phyloP scores from a whole-genome alignment of 2,888 invertebrate genomes.

The Tuberolachnus salignus region DNA sequence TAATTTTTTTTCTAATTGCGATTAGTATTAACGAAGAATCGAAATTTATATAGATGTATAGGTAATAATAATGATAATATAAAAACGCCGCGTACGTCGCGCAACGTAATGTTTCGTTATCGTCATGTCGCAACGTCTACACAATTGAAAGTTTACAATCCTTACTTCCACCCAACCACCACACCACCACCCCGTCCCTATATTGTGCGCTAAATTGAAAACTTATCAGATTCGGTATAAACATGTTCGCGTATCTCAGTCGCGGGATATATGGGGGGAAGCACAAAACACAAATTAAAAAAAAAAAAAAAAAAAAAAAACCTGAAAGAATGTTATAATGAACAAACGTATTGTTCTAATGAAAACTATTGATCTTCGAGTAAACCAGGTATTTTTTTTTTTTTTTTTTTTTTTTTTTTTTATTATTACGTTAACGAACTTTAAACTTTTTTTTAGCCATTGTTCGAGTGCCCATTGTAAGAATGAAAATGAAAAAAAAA shows the following conservation, averaged over 20 bases:
- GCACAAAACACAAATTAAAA: slow-evolving; percentile 18
- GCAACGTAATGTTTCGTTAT: slow-evolving; percentile 34
- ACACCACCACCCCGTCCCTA: not conserved
- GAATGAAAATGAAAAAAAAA: slow-evolving; percentile 40
- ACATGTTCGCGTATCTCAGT: slow-evolving; percentile 3
- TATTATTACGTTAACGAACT: slow-evolving; percentile 52
- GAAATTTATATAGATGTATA: slow-evolving; percentile 20
- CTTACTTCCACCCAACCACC: not conserved
- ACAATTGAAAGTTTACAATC: slow-evolving; percentile 29
- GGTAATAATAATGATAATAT: too few species aligned
- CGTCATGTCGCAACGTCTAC: slow-evolving; percentile 22
- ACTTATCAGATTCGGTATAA: slow-evolving; percentile 52
- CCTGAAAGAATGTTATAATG: slow-evolving; percentile 43
- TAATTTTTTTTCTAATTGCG: too few species aligned
- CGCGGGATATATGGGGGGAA: not conserved
- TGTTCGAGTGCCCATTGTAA: slow-evolving; percentile 49
- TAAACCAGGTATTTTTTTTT: slow-evolving; percentile 32
- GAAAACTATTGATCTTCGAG: slow-evolving; percentile 53
- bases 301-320: slow-evolving; percentile 19
- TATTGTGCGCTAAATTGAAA: slow-evolving; percentile 52
- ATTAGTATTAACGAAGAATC: slow-evolving; percentile 4
- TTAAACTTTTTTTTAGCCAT: slow-evolving; percentile 56
- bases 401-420: slow-evolving; percentile 27
- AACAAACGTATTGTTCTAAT: slow-evolving; percentile 48
- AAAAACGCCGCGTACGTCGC: too few species aligned